Conservation (phyloP, 2,113 vertebrate species). For the Anas platyrhynchos region DNA sequence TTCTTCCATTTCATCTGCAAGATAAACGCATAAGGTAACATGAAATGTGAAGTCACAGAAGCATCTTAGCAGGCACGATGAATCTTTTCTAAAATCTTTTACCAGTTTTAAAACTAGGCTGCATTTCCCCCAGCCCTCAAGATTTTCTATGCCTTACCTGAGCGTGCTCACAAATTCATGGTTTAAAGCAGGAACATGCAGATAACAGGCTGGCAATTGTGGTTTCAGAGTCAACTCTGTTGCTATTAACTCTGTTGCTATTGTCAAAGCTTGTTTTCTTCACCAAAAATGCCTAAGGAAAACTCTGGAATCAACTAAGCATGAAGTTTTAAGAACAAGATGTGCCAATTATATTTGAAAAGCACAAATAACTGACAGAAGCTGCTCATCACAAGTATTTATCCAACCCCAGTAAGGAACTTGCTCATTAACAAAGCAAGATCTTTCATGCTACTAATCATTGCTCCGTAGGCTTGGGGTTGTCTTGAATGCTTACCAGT, state of each 20-base stretch:
- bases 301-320: background rate
- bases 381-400: background rate
- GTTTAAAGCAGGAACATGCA: background rate
- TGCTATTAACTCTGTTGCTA: background rate
- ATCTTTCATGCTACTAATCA: background rate
- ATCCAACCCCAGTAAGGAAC: background rate
- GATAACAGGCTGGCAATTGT: background rate
- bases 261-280: background rate
- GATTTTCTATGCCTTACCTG: slow-evolving; percentile 21
- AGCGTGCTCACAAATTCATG: background rate
- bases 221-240: background rate
- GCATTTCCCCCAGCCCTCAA: background rate
- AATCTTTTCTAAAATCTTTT: background rate
- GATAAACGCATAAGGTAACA: background rate
- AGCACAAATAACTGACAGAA: background rate
- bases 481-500: background rate
- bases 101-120: background rate
- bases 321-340: background rate
- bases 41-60: rapidly evolving
- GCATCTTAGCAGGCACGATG: background rate
- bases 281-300: background rate
- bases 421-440: background rate
- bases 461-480: background rate
- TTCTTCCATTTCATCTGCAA: background rate
- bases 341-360: background rate